phyloP scores from a whole-genome alignment of 2,888 invertebrate genomes.

The Netelia virgata region DNA sequence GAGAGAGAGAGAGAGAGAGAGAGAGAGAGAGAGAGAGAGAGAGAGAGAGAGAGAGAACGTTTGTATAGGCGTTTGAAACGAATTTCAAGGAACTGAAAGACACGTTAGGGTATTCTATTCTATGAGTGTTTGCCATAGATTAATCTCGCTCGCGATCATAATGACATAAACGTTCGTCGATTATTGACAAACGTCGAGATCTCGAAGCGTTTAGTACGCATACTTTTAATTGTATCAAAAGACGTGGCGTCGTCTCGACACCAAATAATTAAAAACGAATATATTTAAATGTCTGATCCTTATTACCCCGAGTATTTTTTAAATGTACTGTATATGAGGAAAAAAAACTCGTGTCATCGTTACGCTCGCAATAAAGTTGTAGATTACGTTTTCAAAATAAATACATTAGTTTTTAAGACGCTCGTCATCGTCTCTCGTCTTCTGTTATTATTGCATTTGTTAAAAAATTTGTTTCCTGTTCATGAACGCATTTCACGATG shows the following conservation, averaged over 20 bases:
- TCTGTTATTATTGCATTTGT: constrained; percentile 5
- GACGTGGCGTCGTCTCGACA: no score
- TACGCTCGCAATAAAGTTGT: constrained; percentile 40
- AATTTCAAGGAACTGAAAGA: constrained; percentile 40
- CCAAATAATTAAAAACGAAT: no score
- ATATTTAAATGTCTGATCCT: no score
- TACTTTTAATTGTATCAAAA: background rate
- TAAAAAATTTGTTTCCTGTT: no score
- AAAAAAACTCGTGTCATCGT: constrained; percentile 37
- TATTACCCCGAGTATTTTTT: no score
- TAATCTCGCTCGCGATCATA: background rate
- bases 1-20: no score
- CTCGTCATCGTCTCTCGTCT: background rate
- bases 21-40: no score
- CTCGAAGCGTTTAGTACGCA: constrained; percentile 14
- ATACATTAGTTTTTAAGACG: constrained; percentile 25
- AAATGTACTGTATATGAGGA: constrained; percentile 23
- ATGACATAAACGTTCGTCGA: background rate
- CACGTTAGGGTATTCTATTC: constrained; percentile 23
- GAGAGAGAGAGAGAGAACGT: no score
- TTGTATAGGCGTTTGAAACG: constrained; percentile 8
- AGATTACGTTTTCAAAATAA: constrained; percentile 52
- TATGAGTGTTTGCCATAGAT: constrained; percentile 5
- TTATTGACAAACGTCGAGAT: background rate
- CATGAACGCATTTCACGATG: background rate